Conservation (phyloP, 2,888 invertebrate genomes). For the Spilosoma lubricipeda region DNA sequence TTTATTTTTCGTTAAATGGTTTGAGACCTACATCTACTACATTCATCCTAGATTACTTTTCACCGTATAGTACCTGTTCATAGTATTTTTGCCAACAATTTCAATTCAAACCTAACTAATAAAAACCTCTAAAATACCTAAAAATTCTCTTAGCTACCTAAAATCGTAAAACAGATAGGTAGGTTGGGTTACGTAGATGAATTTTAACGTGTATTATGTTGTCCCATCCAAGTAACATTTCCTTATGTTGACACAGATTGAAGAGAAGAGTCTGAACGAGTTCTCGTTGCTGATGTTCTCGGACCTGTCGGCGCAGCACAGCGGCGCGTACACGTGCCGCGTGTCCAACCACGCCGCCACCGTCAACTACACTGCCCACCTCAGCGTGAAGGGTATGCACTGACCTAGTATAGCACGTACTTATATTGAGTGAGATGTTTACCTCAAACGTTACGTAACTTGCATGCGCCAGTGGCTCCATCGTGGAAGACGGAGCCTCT, state of each 20-base stretch:
- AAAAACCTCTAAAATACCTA: too few species aligned
- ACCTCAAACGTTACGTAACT: neutral
- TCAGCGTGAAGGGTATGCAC: slow-evolving; percentile 88
- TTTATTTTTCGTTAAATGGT: too few species aligned
- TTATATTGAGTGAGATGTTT: neutral
- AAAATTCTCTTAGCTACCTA: too few species aligned
- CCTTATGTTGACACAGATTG: slow-evolving; percentile 73
- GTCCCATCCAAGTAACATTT: neutral
- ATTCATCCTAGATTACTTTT: too few species aligned
- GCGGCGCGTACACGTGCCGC: slow-evolving; percentile 90
- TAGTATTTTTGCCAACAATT: too few species aligned
- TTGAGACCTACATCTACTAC: too few species aligned
- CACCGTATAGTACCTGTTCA: too few species aligned
- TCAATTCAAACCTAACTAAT: too few species aligned
- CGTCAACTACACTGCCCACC: slow-evolving; percentile 88
- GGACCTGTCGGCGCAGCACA: slow-evolving; percentile 88
- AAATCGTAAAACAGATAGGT: too few species aligned
- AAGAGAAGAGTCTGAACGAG: slow-evolving; percentile 89
- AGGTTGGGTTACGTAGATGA: too few species aligned
- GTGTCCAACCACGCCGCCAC: slow-evolving; percentile 89
- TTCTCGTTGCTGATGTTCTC: slow-evolving; percentile 90
- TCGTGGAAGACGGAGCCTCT: slow-evolving; percentile 90
- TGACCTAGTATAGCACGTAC: neutral
- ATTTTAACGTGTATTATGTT: too few species aligned
- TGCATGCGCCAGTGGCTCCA: slow-evolving; percentile 87